Base-by-base conservation (phyloP, 2,797 vertebrate genomes). In the Clarias fuscus region DNA sequence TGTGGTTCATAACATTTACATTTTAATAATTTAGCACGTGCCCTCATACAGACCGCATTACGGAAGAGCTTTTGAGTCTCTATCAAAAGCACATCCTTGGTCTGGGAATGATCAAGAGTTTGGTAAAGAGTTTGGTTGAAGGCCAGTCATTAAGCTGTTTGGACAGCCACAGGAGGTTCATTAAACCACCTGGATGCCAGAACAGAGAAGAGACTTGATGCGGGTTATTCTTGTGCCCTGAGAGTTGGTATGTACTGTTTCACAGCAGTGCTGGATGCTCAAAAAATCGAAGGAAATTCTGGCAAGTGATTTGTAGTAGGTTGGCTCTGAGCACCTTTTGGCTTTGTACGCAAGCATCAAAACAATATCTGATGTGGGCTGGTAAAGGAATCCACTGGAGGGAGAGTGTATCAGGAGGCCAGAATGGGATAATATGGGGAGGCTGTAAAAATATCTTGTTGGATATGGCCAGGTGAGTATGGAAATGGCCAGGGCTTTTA, bases 1-100 rank as follows among this genome's bases (percentile, higher is more conserved):
- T 59, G 76, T 62, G 18, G 10, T 62, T 79, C 20, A 24, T 79
- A 79, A 78, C 56, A 37, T 75, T 75, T 56, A 75, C 72, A 75
- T 76, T 75, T n/a, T 56, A 15, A 48, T 48, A n/a, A 76, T 76
- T 76, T 58, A 27, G 14, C 58, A 78, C 20, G 37, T 37, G 56
- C 30, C 58, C 11, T 24, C 40, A 37, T 40, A 13, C 58, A 24
- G 58, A 78, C 10, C 0, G 20, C 37, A 30, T 33, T 33, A 33
- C 1, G 5, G 27, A 59, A 77, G 27, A 59, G 18, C 56, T 77
- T 59, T 77, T 27, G 30, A 4, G 14, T 30, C 22, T 73, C 22
- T 58, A 30, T 76, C n/a, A 76, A 56, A 56, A 58, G 10, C n/a
- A 30, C n/a, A 56, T 58, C 48, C 43, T 17, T 58, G 43, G 30